These are phyloP conservation scores for Busseola fusca DNA, from an alignment of 2,888 invertebrate genomes.

Conservation along the genomic window DNA sequence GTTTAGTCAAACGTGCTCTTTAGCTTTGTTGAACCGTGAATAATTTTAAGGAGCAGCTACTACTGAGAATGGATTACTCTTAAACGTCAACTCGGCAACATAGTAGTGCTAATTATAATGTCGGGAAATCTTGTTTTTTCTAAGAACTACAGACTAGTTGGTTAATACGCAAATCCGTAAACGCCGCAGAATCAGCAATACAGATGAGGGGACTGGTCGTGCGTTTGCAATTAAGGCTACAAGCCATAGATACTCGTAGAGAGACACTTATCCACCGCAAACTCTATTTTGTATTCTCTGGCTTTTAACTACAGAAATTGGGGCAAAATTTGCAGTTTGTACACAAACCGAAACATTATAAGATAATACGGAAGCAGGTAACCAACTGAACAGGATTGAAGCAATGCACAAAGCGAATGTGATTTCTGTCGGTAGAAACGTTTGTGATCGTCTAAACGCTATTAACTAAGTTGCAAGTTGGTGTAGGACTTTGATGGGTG, in stretches of 20 bases:
- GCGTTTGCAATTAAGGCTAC: slow-evolving; percentile 33
- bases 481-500: slow-evolving; percentile 85
- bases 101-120: slow-evolving; percentile 14
- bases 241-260: neutral
- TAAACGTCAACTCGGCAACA: neutral
- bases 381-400: slow-evolving; percentile 54
- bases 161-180: slow-evolving; percentile 35
- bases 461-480: slow-evolving; percentile 86
- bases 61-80: slow-evolving; percentile 8
- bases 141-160: slow-evolving; percentile 24
- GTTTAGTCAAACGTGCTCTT: slow-evolving; percentile 48
- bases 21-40: slow-evolving; percentile 27
- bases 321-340: slow-evolving; percentile 21
- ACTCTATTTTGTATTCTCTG: slow-evolving; percentile 15
- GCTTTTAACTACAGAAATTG: neutral
- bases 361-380: slow-evolving; percentile 40
- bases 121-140: slow-evolving; percentile 25
- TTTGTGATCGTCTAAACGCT: slow-evolving; percentile 82
- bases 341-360: slow-evolving; percentile 23
- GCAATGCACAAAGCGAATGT: slow-evolving; percentile 71
- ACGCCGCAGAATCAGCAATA: slow-evolving; percentile 44
- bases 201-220: slow-evolving; percentile 28
- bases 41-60: slow-evolving; percentile 24
- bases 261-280: slow-evolving; percentile 17
- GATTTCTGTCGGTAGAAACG: slow-evolving; percentile 69